Evolutionary conservation across 2,797 vertebrate species (phyloP).

Genomic region (Dermochelys coriacea): DNA sequence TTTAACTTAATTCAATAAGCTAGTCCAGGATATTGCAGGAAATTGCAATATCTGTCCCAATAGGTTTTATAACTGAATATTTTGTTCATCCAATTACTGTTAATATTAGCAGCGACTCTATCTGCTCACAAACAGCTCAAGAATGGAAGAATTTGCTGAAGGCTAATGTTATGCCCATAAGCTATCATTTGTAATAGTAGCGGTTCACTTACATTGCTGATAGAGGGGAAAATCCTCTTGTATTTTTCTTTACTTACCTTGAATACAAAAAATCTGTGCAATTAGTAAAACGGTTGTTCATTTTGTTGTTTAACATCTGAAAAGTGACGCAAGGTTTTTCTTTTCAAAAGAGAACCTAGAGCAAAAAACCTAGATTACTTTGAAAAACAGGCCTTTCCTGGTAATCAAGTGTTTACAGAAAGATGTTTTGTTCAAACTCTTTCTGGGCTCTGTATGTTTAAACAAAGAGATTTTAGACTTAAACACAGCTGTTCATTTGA

Average conservation of each 20-base stretch:
- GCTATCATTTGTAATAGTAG: not conserved
- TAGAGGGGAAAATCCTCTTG: constrained; percentile 22
- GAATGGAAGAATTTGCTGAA: not conserved
- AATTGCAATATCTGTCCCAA: not conserved
- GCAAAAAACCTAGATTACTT: constrained; percentile 51
- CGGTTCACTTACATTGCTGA: not conserved
- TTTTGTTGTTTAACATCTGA: constrained; percentile 62
- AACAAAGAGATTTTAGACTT: constrained; percentile 85
- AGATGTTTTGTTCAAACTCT: constrained; percentile 80
- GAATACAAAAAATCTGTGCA: constrained; percentile 13
- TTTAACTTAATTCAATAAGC: not conserved
- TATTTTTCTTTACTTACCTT: constrained; percentile 40
- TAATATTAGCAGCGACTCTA: not conserved
- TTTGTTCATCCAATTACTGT: fast-evolving
- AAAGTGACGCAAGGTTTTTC: constrained; percentile 40
- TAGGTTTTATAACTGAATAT: fast-evolving
- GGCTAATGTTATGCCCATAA: not conserved
- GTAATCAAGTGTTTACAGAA: constrained; percentile 83
- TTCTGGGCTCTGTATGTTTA: constrained; percentile 81
- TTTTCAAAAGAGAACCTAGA: constrained; percentile 52
- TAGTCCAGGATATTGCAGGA: not conserved
- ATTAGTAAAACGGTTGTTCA: constrained; percentile 39
- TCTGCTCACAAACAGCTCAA: not conserved
- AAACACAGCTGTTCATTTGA: constrained; percentile 87
- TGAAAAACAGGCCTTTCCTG: constrained; percentile 77